Evolutionary conservation across 2,113 vertebrate genomes (phyloP).

Genomic region (Perognathus longimembris): DNA sequence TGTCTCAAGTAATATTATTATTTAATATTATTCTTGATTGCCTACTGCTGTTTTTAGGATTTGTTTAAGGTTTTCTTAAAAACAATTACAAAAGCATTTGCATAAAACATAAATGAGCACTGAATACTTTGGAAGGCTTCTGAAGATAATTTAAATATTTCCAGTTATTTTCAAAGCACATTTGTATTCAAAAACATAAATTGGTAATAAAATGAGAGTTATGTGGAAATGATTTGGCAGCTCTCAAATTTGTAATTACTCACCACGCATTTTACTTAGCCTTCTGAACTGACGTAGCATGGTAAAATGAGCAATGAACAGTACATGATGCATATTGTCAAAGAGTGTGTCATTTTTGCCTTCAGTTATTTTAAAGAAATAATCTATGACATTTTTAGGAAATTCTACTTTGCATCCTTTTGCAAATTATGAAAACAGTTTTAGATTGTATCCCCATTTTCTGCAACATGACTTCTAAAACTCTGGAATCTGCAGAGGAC

Average conservation of each 20-base stretch:
- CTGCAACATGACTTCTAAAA: not conserved
- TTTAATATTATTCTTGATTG: not conserved
- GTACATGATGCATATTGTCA: not conserved
- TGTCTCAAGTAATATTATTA: not conserved
- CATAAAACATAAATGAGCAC: not conserved
- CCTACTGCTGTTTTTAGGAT: not conserved
- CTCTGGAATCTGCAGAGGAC: not conserved
- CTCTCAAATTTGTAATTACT: not conserved
- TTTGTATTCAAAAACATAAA: slow-evolving; percentile 32
- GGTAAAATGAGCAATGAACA: not conserved
- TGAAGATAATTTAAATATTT: slow-evolving; percentile 2
- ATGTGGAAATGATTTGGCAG: not conserved
- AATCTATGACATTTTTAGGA: not conserved
- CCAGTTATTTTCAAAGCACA: not conserved
- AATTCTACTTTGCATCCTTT: not conserved
- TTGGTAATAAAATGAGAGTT: not conserved
- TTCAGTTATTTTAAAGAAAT: no score
- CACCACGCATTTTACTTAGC: not conserved
- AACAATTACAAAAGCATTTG: not conserved
- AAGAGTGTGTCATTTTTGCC: not conserved
- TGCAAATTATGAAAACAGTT: not conserved
- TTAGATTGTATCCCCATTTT: not conserved
- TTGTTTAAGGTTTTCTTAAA: slow-evolving; percentile 7
- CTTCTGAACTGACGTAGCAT: slow-evolving; percentile 15
- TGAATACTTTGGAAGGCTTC: not conserved